These are phyloP conservation scores for Tenthredo amoena DNA, from an alignment of 2,888 invertebrate species.

Conservation along the genomic window DNA sequence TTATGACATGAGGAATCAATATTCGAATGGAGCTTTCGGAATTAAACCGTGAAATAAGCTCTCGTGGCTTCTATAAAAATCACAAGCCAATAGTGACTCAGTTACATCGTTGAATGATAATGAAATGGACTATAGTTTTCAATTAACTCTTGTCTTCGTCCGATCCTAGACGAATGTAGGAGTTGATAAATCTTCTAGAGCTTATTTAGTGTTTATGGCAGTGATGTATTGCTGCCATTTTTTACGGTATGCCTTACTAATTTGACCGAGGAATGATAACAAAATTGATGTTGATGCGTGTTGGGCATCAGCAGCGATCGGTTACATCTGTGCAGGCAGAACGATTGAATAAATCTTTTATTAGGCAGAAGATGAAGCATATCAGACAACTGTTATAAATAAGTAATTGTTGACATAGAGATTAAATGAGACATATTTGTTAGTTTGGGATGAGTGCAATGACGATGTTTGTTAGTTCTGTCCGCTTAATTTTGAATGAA, in stretches of 20 bases:
- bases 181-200: slow-evolving; percentile 61
- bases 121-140: slow-evolving; percentile 43
- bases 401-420: slow-evolving; percentile 72
- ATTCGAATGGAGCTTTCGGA: slow-evolving; percentile 52
- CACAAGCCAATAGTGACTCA: slow-evolving; percentile 15
- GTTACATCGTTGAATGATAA: slow-evolving; percentile 45
- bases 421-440: slow-evolving; percentile 65
- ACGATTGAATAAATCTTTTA: slow-evolving; percentile 60
- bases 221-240: slow-evolving; percentile 69
- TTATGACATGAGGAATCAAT: slow-evolving; percentile 63
- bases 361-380: slow-evolving; percentile 69
- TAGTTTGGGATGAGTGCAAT: slow-evolving; percentile 75
- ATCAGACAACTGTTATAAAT: slow-evolving; percentile 76
- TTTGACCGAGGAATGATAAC: slow-evolving; percentile 55
- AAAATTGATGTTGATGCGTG: slow-evolving; percentile 45
- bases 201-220: slow-evolving; percentile 65
- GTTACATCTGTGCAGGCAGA: slow-evolving; percentile 30
- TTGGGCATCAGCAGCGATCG: not conserved
- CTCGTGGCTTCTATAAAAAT: not conserved
- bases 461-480: slow-evolving; percentile 58
- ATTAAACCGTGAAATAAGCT: not conserved
- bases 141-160: slow-evolving; percentile 40
- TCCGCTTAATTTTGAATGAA: slow-evolving; percentile 41
- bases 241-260: slow-evolving; percentile 68
- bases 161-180: slow-evolving; percentile 9